phyloP scores from a whole-genome alignment of 2,888 invertebrate genomes.

The Zygothrica quintamaculata region DNA sequence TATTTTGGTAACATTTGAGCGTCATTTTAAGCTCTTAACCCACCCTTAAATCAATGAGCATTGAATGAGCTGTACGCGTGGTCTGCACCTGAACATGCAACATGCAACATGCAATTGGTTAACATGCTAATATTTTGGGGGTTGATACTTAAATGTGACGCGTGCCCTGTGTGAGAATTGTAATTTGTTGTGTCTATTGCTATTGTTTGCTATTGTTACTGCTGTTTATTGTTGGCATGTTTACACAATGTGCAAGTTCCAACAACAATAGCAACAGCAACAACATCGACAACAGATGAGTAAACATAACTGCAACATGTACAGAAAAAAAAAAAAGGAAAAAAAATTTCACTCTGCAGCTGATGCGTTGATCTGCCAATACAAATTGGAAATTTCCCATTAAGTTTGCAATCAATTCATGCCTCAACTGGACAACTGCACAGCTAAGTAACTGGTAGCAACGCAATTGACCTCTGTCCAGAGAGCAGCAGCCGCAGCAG shows the following conservation, averaged over 20 bases:
- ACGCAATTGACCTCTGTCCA: constrained; percentile 37
- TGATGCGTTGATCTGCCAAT: constrained; percentile 19
- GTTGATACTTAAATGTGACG: constrained; percentile 56
- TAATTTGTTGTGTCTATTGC: constrained; percentile 60
- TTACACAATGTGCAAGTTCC: constrained; percentile 38
- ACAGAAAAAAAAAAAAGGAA: no score
- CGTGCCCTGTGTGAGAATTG: constrained; percentile 55
- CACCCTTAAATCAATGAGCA: constrained; percentile 45
- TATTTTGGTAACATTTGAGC: no score
- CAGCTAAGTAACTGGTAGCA: constrained; percentile 15
- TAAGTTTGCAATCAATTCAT: constrained; percentile 41
- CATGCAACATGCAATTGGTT: no score
- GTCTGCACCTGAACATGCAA: constrained; percentile 51
- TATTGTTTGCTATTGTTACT: no score
- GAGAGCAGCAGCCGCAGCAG: background rate
- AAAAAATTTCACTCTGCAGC: constrained; percentile 22
- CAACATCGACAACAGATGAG: background rate
- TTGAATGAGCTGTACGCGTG: constrained; percentile 10
- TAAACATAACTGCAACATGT: background rate
- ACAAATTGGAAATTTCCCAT: constrained; percentile 45
- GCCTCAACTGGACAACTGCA: background rate
- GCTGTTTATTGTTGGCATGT: constrained; percentile 56
- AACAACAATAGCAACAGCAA: background rate
- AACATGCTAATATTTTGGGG: constrained; percentile 43
- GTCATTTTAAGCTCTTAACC: constrained; percentile 30